Evolutionary conservation across 2,113 vertebrate genomes (phyloP), one percentile per base, ranked within the genome.

Genomic region (Corvus moneduloides): DNA sequence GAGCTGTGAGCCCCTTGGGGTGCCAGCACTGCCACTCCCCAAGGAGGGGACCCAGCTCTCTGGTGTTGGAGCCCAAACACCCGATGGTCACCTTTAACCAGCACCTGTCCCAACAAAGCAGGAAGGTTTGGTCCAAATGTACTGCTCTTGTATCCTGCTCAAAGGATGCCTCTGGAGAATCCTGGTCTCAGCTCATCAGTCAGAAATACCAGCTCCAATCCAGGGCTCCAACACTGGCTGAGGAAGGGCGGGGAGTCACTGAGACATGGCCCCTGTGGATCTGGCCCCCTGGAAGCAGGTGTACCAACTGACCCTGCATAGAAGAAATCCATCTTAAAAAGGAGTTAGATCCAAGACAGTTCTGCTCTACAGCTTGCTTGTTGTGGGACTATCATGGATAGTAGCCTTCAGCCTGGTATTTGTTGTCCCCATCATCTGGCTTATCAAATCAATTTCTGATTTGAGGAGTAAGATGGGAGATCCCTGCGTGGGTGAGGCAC

Each of bases 371-470:
- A 62, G 51, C 24, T 12, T 68, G 8, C 6, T 68, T 17, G 3
- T 13, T 37, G 66, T 68, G 55, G 49, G 44, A 17, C 44, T 27
- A 0, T 18, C 8, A 32, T 0, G 1, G n/a, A 11, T 16, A 16
- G 10, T 4, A 49, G 17, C n/a, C 51, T 80, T 49, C 62, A 69
- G 56, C 35, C 35, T 78, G 63, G 17, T 43, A 5, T 51, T 71
- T 77, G 28, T n/a, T 83, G 24, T 46, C 21, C 32, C 35, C 48
- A 55, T 41, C 24, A n/a, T 20, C 44, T 75, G 20, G 5, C 1
- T 74, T 18, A 24, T 9, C 51, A 27, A 27, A 55, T 66, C 18
- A 46, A 0, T 32, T 49, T 7, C 17, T 44, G 33, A 2, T 5
- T 64, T 16, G 62, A 80, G 26, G 21, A 54, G 8, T 13, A 26